These are phyloP conservation scores for Tenthredo notha DNA, from an alignment of 2,888 invertebrate species.

Conservation along the genomic window DNA sequence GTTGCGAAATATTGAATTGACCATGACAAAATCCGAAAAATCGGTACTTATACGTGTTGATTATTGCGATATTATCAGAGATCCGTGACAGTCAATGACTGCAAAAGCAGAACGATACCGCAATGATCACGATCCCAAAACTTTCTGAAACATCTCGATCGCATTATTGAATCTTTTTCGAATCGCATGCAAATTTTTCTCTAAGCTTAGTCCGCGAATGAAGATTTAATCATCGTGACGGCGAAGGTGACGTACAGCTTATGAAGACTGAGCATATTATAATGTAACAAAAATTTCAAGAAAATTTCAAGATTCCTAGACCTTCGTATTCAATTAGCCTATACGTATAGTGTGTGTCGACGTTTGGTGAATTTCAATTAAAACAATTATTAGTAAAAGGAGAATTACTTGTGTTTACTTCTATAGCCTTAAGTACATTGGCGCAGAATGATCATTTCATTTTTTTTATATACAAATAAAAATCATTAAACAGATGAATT, in stretches of 20 bases:
- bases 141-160: too few relatives aligned
- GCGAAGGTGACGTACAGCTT: background rate
- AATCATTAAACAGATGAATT: background rate
- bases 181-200: too few relatives aligned
- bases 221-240: background rate
- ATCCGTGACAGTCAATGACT: background rate
- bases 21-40: background rate
- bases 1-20: background rate
- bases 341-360: background rate
- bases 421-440: background rate
- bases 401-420: background rate
- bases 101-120: background rate
- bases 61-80: background rate
- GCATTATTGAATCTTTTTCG: too few relatives aligned
- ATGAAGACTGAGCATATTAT: background rate
- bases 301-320: background rate
- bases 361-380: background rate
- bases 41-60: background rate
- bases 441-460: background rate
- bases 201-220: too few relatives aligned
- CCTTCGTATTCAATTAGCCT: background rate
- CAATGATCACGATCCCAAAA: too few relatives aligned
- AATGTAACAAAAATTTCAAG: background rate
- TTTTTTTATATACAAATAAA: background rate
- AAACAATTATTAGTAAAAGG: slow-evolving; percentile 6